These are phyloP conservation scores for Tupaia tana DNA, from an alignment of 2,113 vertebrate species.

Conservation along the genomic window DNA sequence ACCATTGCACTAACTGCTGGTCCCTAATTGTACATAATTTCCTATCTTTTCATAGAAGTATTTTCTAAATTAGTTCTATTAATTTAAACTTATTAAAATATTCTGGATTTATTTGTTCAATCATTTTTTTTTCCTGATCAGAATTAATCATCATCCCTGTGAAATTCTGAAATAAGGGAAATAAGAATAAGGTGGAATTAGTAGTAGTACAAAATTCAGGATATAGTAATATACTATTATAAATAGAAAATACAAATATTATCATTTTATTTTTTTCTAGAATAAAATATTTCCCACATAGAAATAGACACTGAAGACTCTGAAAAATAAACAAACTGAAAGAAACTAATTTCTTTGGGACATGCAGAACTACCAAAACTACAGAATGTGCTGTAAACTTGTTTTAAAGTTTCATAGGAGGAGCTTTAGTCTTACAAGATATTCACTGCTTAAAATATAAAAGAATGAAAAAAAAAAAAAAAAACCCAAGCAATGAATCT, in stretches of 20 bases:
- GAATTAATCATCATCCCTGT: background rate
- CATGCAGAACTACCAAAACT: background rate
- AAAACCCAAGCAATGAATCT: background rate
- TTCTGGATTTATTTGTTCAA: background rate
- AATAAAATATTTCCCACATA: background rate
- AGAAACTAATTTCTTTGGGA: background rate
- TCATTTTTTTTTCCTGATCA: background rate
- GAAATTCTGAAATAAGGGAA: constrained; percentile 2
- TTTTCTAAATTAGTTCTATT: constrained; percentile 17
- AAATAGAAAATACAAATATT: background rate
- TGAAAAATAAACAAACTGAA: too few species aligned
- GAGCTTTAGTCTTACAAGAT: background rate
- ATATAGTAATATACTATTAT: background rate
- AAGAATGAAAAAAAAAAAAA: background rate
- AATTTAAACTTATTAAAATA: constrained; percentile 8
- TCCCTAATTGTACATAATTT: background rate
- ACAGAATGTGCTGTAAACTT: background rate
- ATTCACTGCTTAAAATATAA: background rate
- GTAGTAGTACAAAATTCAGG: constrained; percentile 5
- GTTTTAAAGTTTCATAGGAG: background rate
- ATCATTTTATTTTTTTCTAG: background rate
- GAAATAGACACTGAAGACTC: background rate
- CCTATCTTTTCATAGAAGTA: background rate
- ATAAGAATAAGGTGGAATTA: background rate
- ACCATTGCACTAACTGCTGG: too few species aligned